Evolutionary conservation across 2,888 invertebrate species (phyloP).

Genomic region (Trichacis sp.): DNA sequence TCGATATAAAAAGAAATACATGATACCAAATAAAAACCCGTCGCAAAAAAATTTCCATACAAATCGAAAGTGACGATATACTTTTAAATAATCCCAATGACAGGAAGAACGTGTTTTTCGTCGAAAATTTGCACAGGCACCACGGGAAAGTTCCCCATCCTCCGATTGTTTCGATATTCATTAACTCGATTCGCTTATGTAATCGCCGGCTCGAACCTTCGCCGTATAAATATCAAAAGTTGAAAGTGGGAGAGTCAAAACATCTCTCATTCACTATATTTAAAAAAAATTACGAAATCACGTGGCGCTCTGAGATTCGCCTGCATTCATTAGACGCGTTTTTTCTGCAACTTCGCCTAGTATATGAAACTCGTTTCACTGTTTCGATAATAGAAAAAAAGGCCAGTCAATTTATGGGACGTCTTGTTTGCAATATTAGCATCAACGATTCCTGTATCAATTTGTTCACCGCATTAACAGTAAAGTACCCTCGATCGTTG

Average conservation of each 20-base stretch:
- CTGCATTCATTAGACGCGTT: constrained; percentile 21
- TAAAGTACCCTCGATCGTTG: not conserved
- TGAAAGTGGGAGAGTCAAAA: constrained; percentile 38
- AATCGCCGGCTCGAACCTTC: constrained; percentile 38
- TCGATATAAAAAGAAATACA: too few species aligned
- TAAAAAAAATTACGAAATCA: constrained; percentile 17
- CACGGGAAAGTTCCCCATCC: constrained; percentile 37
- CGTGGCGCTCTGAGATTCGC: constrained; percentile 24
- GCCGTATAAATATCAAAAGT: constrained; percentile 43
- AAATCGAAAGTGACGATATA: too few species aligned
- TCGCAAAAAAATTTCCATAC: too few species aligned
- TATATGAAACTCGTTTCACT: not conserved
- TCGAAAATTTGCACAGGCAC: constrained; percentile 18
- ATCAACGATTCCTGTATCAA: constrained; percentile 32
- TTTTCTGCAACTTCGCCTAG: not conserved
- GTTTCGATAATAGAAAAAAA: constrained; percentile 1
- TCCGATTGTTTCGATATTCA: constrained; percentile 38
- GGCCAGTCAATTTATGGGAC: constrained; percentile 14
- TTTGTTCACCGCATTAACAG: constrained; percentile 7
- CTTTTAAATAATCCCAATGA: too few species aligned
- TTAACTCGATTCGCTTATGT: constrained; percentile 44
- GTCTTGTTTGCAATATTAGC: constrained; percentile 32
- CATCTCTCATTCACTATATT: constrained; percentile 23
- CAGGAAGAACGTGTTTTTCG: not conserved
- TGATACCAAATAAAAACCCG: too few species aligned